Conservation (phyloP, 2,888 invertebrate species). For the Phengaris arion region DNA sequence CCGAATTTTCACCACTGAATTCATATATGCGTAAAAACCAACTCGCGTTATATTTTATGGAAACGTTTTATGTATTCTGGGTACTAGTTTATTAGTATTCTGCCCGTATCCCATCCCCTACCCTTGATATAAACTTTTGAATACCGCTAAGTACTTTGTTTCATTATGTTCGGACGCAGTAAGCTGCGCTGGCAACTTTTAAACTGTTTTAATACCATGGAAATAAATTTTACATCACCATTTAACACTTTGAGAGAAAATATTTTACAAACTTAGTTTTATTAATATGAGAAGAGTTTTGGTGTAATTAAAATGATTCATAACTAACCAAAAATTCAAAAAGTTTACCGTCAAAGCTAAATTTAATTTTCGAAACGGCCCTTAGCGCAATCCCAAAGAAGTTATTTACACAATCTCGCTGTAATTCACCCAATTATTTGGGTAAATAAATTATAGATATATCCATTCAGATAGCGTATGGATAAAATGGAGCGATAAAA, state of each 20-base stretch:
- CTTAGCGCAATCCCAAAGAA: too few relatives aligned
- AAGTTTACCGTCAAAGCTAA: not conserved
- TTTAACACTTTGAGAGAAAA: not conserved
- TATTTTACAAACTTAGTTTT: not conserved
- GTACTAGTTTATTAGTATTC: slow-evolving; percentile 13
- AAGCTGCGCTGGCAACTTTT: slow-evolving; percentile 1
- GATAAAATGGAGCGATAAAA: slow-evolving; percentile 22
- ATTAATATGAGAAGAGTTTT: not conserved
- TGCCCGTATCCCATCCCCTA: not conserved
- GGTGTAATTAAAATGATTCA: not conserved
- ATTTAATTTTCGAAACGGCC: not conserved
- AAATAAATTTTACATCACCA: not conserved
- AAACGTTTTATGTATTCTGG: slow-evolving; percentile 3
- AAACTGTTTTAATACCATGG: slow-evolving; percentile 7
- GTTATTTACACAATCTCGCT: too few relatives aligned
- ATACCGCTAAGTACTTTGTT: slow-evolving; percentile 12
- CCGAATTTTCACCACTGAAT: not conserved
- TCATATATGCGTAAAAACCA: slow-evolving; percentile 4
- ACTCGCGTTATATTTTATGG: not conserved
- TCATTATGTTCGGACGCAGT: not conserved
- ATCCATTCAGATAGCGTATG: slow-evolving; percentile 15
- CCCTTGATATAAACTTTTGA: slow-evolving; percentile 14
- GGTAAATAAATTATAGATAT: slow-evolving; percentile 5
- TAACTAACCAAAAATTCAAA: not conserved
- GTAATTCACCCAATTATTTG: not conserved